Evolutionary conservation across 2,888 invertebrate genomes (phyloP).

Genomic region (Ectemnius continuus): DNA sequence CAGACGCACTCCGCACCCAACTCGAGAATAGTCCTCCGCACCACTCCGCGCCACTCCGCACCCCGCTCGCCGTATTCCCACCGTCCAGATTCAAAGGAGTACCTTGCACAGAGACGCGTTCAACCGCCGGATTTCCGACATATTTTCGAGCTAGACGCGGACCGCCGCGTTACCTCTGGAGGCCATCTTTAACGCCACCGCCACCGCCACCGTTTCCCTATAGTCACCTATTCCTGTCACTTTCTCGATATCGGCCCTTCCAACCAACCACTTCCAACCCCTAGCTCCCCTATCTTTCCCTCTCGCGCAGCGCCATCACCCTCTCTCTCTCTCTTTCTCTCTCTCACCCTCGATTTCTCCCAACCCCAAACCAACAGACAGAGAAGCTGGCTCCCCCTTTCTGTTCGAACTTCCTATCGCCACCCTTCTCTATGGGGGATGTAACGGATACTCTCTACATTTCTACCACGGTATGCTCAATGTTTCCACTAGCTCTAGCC

Average conservation of each 20-base stretch:
- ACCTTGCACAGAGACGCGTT: background rate
- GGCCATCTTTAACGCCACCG: slow-evolving; percentile 57
- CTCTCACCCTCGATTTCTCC: background rate
- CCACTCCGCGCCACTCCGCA: background rate
- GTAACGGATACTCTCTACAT: too few relatives aligned
- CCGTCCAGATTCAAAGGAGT: too few relatives aligned
- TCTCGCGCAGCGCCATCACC: background rate
- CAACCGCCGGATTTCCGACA: slow-evolving; percentile 15
- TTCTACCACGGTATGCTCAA: too few relatives aligned
- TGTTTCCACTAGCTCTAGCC: too few relatives aligned
- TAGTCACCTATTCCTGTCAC: background rate
- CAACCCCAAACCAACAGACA: background rate
- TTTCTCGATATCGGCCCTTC: background rate
- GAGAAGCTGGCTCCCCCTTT: too few relatives aligned
- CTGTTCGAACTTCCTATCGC: too few relatives aligned
- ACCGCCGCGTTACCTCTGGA: slow-evolving; percentile 51
- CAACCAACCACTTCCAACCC: background rate
- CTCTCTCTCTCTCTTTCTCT: background rate
- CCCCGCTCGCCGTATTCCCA: background rate
- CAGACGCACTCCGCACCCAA: slow-evolving; percentile 16
- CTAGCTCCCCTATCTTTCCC: background rate
- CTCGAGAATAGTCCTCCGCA: background rate
- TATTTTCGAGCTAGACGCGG: slow-evolving; percentile 13
- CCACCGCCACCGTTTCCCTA: slow-evolving; percentile 33
- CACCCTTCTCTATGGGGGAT: too few relatives aligned